Evolutionary conservation across 2,113 vertebrate species (phyloP).

Genomic region (Lates calcarifer): DNA sequence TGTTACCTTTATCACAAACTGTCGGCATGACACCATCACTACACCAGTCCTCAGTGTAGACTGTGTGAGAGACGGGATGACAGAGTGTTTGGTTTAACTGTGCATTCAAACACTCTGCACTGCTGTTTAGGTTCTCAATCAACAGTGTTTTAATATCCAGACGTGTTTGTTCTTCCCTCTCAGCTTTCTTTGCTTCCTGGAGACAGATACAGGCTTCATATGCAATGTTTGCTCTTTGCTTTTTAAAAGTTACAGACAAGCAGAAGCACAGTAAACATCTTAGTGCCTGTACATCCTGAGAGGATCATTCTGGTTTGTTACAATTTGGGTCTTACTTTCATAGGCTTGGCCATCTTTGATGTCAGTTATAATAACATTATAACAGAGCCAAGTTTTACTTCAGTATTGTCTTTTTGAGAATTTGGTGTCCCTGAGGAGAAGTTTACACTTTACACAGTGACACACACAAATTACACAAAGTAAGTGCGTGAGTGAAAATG

Average conservation of each 20-base stretch:
- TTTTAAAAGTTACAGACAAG: background rate
- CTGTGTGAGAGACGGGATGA: background rate
- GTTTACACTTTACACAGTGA: background rate
- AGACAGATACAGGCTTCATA: background rate
- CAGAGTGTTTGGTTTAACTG: background rate
- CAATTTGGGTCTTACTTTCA: background rate
- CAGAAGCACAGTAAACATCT: background rate
- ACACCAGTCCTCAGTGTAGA: background rate
- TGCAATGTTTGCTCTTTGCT: background rate
- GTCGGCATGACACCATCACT: background rate
- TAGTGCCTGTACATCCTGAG: background rate
- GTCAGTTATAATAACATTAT: background rate
- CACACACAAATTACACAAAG: background rate
- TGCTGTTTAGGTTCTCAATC: background rate
- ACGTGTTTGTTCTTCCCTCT: too few species aligned
- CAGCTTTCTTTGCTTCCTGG: background rate
- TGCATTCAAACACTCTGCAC: background rate
- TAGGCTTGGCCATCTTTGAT: background rate
- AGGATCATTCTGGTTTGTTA: background rate
- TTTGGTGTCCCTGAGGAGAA: background rate
- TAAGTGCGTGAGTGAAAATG: background rate
- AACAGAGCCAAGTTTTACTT: background rate
- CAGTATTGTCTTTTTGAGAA: background rate
- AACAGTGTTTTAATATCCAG: background rate
- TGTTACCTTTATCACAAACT: slow-evolving; percentile 46